Evolutionary conservation across 1,140 invertebrate genomes (phyloP).

Genomic region (Eufriesea mexicana): DNA sequence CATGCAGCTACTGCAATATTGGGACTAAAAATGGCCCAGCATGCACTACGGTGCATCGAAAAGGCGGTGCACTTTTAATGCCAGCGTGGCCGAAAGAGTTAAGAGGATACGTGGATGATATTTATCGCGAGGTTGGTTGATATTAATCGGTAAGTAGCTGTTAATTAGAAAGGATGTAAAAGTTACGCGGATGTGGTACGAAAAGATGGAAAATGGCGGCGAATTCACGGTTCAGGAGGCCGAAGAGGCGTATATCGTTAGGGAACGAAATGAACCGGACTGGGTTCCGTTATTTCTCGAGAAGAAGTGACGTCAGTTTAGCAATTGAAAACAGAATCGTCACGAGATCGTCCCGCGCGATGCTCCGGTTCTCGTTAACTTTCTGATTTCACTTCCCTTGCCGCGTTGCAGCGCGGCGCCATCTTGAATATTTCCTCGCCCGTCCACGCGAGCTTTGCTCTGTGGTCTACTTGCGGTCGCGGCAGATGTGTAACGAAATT

Average conservation of each 20-base stretch:
- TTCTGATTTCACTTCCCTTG: constrained; percentile 18
- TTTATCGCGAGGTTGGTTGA: too few species aligned
- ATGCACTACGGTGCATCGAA: too few species aligned
- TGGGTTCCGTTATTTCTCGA: constrained; percentile 24
- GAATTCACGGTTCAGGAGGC: not conserved
- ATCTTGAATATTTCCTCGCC: not conserved
- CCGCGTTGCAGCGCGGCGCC: not conserved
- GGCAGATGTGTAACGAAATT: not conserved
- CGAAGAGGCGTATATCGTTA: not conserved
- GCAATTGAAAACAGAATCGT: constrained; percentile 32
- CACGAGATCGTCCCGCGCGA: constrained; percentile 13
- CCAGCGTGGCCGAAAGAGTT: too few species aligned
- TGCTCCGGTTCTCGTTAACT: constrained; percentile 24
- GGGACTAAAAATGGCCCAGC: too few species aligned
- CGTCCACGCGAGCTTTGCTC: not conserved
- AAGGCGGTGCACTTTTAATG: too few species aligned
- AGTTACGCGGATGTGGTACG: not conserved
- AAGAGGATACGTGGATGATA: too few species aligned
- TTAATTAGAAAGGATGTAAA: not conserved
- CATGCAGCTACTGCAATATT: too few species aligned
- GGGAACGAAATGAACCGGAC: constrained; percentile 13
- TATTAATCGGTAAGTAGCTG: too few species aligned
- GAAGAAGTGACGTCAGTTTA: constrained; percentile 18
- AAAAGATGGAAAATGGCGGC: not conserved
- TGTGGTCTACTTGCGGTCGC: not conserved